phyloP scores from a whole-genome alignment of 2,113 vertebrate species.

The Accipiter virgatus region DNA sequence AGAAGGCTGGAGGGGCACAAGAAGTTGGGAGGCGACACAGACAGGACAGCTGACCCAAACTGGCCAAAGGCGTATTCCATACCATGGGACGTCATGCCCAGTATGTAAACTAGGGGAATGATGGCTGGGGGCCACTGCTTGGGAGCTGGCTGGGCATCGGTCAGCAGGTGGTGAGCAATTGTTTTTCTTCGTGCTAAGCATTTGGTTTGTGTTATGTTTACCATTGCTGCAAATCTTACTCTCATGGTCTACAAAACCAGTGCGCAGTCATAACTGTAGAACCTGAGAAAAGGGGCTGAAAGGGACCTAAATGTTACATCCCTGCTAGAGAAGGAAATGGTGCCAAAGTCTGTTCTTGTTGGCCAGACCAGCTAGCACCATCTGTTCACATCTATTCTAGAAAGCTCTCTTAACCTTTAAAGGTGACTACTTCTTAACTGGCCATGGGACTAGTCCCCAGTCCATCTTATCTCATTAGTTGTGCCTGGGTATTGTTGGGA shows the following conservation, averaged over 20 bases:
- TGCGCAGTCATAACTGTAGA: neutral
- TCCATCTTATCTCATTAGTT: neutral
- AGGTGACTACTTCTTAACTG: neutral
- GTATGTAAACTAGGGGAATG: neutral
- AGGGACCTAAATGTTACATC: neutral
- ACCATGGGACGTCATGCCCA: neutral
- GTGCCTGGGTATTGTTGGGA: neutral
- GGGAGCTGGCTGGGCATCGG: no score
- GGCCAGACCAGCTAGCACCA: neutral
- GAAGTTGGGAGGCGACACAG: neutral
- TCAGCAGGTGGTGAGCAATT: no score
- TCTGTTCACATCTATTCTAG: neutral
- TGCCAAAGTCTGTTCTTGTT: neutral
- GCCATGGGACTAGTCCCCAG: neutral
- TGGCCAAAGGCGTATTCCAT: neutral
- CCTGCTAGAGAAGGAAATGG: accelerated
- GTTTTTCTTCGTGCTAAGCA: neutral
- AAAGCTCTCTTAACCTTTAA: neutral
- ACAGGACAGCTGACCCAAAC: neutral
- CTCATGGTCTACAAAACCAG: neutral
- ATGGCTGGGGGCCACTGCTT: no score
- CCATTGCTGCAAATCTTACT: neutral
- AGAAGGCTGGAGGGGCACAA: neutral
- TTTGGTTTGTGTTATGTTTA: neutral
- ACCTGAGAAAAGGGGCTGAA: neutral